These are phyloP conservation scores for Cheilosia grossa DNA, from an alignment of 2,888 invertebrate species.

Conservation along the genomic window DNA sequence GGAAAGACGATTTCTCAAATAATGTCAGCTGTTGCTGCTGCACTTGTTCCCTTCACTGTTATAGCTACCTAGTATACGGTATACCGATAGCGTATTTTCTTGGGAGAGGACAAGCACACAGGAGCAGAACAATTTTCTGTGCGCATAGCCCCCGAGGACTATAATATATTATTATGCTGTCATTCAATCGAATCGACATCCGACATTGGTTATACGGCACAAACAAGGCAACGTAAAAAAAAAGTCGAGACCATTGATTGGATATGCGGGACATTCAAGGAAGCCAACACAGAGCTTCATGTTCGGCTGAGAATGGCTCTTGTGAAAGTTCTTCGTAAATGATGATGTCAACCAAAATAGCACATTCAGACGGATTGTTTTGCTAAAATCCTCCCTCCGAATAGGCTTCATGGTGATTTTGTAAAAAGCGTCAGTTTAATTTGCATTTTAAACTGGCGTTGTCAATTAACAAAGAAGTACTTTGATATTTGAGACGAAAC, in stretches of 20 bases:
- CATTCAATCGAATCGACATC: slow-evolving; percentile 66
- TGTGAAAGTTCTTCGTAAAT: slow-evolving; percentile 7
- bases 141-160: slow-evolving; percentile 41
- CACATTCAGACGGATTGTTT: slow-evolving; percentile 7
- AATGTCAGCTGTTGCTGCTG: slow-evolving; percentile 26
- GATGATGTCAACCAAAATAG: slow-evolving; percentile 19
- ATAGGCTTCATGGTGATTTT: background rate
- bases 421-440: slow-evolving; percentile 32
- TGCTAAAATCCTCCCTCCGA: background rate
- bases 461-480: slow-evolving; percentile 22
- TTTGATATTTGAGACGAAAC: background rate
- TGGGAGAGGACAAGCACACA: slow-evolving; percentile 21
- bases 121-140: slow-evolving; percentile 30
- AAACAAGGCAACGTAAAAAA: slow-evolving; percentile 9
- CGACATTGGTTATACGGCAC: slow-evolving; percentile 32
- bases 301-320: slow-evolving; percentile 11
- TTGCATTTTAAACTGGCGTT: slow-evolving; percentile 36
- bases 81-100: slow-evolving; percentile 14
- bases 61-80: background rate
- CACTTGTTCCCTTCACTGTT: slow-evolving; percentile 23
- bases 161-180: slow-evolving; percentile 42
- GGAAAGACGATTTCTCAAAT: slow-evolving; percentile 30
- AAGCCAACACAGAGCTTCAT: slow-evolving; percentile 10
- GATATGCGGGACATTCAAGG: slow-evolving; percentile 32
- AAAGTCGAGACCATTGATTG: slow-evolving; percentile 34